These are phyloP conservation scores for Spodoptera picta DNA, from an alignment of 2,888 invertebrate species.

Conservation along the genomic window DNA sequence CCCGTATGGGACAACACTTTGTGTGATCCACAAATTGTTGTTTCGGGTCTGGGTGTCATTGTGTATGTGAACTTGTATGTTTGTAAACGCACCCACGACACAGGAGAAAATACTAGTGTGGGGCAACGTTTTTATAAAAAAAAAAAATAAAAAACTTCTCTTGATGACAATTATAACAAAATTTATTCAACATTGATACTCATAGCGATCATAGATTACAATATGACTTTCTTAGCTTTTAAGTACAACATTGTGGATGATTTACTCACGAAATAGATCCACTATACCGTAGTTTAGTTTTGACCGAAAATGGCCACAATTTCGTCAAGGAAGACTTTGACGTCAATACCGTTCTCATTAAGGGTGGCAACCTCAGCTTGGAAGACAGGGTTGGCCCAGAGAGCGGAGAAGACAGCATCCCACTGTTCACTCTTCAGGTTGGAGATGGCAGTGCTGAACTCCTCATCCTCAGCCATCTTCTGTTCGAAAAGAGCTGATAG, in stretches of 20 bases:
- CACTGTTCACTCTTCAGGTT: slow-evolving; percentile 76
- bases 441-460: slow-evolving; percentile 72
- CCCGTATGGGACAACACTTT: too few species aligned
- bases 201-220: slow-evolving; percentile 3
- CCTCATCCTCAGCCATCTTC: slow-evolving; percentile 73
- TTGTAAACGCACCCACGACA: too few species aligned
- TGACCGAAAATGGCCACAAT: slow-evolving; percentile 75
- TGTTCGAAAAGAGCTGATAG: slow-evolving; percentile 73
- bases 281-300: slow-evolving; percentile 49
- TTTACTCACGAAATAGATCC: neutral
- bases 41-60: too few species aligned
- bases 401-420: slow-evolving; percentile 63
- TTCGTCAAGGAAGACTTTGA: slow-evolving; percentile 62
- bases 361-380: slow-evolving; percentile 67
- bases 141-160: slow-evolving; percentile 14
- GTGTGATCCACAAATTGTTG: too few species aligned
- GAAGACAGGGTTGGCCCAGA: slow-evolving; percentile 73
- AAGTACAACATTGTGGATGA: neutral
- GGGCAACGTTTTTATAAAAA: too few species aligned
- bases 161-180: slow-evolving; percentile 8
- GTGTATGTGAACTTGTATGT: too few species aligned
- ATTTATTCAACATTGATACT: slow-evolving; percentile 16
- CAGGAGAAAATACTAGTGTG: too few species aligned
- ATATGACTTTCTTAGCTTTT: slow-evolving; percentile 3
- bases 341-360: slow-evolving; percentile 70